A percentile compares a stretch with the other conserved stretches of the same genome.
Evolutionary conservation across 2,888 invertebrate species (phyloP).

Genomic region (Caenorhabditis imperialis): DNA sequence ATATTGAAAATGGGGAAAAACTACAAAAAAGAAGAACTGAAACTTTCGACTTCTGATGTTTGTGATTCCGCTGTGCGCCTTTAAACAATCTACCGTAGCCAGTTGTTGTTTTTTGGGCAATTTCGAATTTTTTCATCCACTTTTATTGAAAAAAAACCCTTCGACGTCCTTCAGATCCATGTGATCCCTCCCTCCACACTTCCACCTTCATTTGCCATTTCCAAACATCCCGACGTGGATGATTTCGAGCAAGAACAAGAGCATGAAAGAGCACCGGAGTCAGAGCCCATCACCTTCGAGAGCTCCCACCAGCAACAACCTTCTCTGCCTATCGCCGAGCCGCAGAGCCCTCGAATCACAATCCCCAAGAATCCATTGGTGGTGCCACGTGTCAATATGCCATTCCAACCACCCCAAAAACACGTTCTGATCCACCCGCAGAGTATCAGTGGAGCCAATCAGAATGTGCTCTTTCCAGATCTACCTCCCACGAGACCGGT

Average conservation of each 20-base stretch:
- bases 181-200: conserved; percentile 20
- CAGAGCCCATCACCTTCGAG: not conserved
- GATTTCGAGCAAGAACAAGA: conserved; percentile 9
- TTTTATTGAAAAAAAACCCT: too few relatives aligned
- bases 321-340: too few relatives aligned
- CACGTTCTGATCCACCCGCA: conserved; percentile 29
- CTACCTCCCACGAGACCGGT: conserved; percentile 46
- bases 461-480: conserved; percentile 51
- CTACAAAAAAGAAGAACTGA: too few relatives aligned
- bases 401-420: conserved; percentile 39
- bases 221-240: conserved; percentile 5
- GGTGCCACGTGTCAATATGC: conserved; percentile 46
- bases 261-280: conserved; percentile 7
- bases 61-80: too few relatives aligned
- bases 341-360: too few relatives aligned
- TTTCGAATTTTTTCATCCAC: too few relatives aligned
- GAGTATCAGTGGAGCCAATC: conserved; percentile 30
- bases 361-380: conserved; percentile 12
- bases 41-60: too few relatives aligned
- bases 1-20: too few relatives aligned
- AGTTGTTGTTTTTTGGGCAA: too few relatives aligned
- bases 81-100: too few relatives aligned
- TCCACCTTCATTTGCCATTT: conserved; percentile 38
- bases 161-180: conserved; percentile 41
- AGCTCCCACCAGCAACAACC: not conserved